These are phyloP conservation scores for Drosophila mojavensis DNA, from an alignment of 1,140 invertebrate genomes.

Conservation along the genomic window DNA sequence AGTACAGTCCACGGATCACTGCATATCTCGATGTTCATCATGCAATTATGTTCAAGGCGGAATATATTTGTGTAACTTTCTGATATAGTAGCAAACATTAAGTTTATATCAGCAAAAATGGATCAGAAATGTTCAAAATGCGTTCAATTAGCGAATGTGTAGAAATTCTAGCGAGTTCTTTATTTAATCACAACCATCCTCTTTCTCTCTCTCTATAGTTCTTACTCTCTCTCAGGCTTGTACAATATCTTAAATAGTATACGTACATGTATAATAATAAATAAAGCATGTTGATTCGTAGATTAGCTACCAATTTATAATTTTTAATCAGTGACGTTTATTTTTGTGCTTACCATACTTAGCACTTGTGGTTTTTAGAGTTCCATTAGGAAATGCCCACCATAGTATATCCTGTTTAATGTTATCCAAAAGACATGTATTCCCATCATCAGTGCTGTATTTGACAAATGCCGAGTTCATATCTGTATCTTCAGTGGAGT, in stretches of 20 bases:
- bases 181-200: too few species aligned
- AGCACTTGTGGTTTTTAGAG: conserved; percentile 30
- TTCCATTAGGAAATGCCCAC: conserved; percentile 63
- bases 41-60: too few species aligned
- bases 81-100: too few species aligned
- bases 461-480: conserved; percentile 51
- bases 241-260: background rate
- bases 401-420: conserved; percentile 66
- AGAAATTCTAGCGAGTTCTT: too few species aligned
- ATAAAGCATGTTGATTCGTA: background rate
- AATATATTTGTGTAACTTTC: too few species aligned
- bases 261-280: background rate
- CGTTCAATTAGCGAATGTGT: too few species aligned
- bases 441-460: conserved; percentile 63
- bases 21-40: too few species aligned
- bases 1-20: too few species aligned
- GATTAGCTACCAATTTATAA: background rate
- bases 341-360: conserved; percentile 43
- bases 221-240: background rate
- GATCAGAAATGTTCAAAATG: too few species aligned
- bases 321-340: background rate
- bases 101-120: too few species aligned
- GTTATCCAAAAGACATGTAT: conserved; percentile 61
- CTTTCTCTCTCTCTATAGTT: too few species aligned
- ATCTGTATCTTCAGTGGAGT: conserved; percentile 29